A percentile compares a stretch with the other conserved stretches of the same genome.
phyloP scores from a whole-genome alignment of 2,888 invertebrate species.

The Acleris sparsana region DNA sequence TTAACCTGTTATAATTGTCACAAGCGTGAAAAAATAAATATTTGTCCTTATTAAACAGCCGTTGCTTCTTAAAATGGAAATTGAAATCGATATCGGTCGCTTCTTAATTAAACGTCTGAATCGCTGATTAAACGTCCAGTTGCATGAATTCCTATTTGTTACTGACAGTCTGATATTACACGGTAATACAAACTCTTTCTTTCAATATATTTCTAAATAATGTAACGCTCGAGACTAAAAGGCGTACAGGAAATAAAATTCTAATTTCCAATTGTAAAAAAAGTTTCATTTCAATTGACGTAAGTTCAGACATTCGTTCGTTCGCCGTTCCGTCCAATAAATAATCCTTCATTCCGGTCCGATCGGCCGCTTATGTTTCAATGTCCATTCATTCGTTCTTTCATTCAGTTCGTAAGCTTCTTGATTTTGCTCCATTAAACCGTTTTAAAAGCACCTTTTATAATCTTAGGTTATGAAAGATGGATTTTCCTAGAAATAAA shows the following conservation, averaged over 20 bases:
- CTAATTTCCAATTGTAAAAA: neutral
- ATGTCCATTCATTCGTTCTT: slow-evolving; percentile 33
- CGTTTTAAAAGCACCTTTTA: slow-evolving; percentile 5
- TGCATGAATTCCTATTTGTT: too few species aligned
- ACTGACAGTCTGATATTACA: too few species aligned
- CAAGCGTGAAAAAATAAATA: too few species aligned
- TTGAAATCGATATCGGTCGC: too few species aligned
- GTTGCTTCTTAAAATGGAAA: too few species aligned
- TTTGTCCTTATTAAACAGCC: too few species aligned
- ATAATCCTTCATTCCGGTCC: slow-evolving; percentile 29
- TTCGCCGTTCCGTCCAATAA: slow-evolving; percentile 13
- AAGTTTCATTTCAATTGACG: slow-evolving; percentile 11
- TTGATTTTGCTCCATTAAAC: slow-evolving; percentile 25
- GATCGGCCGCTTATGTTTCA: slow-evolving; percentile 29
- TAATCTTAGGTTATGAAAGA: neutral
- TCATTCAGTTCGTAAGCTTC: slow-evolving; percentile 29
- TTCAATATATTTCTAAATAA: too few species aligned
- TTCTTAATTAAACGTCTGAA: too few species aligned
- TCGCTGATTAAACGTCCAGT: too few species aligned
- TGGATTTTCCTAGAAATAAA: neutral
- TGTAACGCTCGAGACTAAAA: too few species aligned
- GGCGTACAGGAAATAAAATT: neutral
- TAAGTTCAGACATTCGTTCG: slow-evolving; percentile 11
- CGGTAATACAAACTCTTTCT: too few species aligned
- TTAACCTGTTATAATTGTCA: too few species aligned